Evolutionary conservation across 2,888 invertebrate genomes (phyloP), one percentile per base, ranked within the genome.

Genomic region (Frankliniella intonsa): DNA sequence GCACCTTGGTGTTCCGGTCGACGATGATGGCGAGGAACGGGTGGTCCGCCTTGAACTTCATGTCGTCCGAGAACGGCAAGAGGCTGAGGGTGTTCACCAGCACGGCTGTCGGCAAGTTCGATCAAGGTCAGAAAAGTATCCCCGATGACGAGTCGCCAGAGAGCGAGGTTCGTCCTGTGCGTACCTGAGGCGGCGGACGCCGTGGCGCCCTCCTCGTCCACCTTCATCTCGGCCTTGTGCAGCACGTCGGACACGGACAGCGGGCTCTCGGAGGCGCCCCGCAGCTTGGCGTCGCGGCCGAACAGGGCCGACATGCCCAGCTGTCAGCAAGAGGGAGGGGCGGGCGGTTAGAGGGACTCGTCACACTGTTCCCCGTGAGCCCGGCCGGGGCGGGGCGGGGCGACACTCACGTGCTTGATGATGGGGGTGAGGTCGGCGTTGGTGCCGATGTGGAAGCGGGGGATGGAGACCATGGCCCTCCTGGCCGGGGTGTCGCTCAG

Each of bases 11-110:
- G 19, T 86, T 86, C 8, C 87, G 87, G 82, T 91, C 90, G 88
- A 90, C 89, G 22, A 91, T 85, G 1, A 90, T 86, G 2, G 89
- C 88, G 82, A 91, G 84, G 84, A 91, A 91, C 1, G 91, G 91
- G 85, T 89, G 88, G 84, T 90, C 87, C 0, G 88, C 89, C 79
- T 84, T 88, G 83, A 90, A 89, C 3, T 85, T 82, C 0, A 88
- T 83, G 10, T 87, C 84, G 2, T 88, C 87, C 0, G 88, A 87
- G 80, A 83, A 84, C 12, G 83, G 80, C n/a, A 88, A 88, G 51
- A 89, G 88, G 0, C 90, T 90, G 8, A 91, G 85, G 0, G 90
- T 90, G 0, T 90, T 88, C 0, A 88, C 90, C 7, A 88, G 87
- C 50, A 90, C 87, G 0, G 88, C 86, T 76, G 69, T 38, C 3